Percentiles rank a stretch among this genome's conserved stretches.
These are phyloP conservation scores for Antechinus flavipes DNA, from an alignment of 2,113 vertebrate species.

Conservation along the genomic window DNA sequence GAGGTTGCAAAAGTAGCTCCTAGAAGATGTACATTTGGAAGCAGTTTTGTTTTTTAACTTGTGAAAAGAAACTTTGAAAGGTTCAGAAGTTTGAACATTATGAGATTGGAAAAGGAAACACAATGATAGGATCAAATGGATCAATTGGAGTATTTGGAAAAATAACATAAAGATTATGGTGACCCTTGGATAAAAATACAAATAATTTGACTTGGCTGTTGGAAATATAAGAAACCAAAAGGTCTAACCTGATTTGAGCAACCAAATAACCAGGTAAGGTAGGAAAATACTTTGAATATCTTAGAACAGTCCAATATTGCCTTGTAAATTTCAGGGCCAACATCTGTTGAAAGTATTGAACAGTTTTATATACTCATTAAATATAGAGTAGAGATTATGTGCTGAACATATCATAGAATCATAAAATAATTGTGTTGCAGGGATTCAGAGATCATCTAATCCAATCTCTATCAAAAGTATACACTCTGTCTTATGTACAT, in stretches of 20 bases:
- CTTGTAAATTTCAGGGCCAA: neutral
- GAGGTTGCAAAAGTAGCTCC: neutral
- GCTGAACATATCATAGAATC: neutral
- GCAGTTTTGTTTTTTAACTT: neutral
- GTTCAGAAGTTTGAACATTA: neutral
- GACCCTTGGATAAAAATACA: neutral
- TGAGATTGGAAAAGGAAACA: neutral
- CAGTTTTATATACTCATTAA: neutral
- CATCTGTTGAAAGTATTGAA: neutral
- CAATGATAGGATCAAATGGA: neutral
- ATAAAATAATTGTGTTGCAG: neutral
- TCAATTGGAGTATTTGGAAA: neutral
- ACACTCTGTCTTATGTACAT: neutral
- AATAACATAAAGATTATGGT: neutral
- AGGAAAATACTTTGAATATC: neutral
- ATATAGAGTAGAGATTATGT: neutral
- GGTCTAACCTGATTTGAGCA: neutral
- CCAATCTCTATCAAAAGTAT: neutral
- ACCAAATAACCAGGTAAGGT: neutral
- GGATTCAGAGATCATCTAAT: neutral
- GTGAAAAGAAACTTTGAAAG: neutral
- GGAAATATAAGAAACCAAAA: neutral
- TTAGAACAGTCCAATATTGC: neutral
- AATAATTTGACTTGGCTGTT: neutral
- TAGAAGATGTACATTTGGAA: neutral